Evolutionary conservation across 1,140 invertebrate species (phyloP).

Genomic region (Zaprionus tsacasi): DNA sequence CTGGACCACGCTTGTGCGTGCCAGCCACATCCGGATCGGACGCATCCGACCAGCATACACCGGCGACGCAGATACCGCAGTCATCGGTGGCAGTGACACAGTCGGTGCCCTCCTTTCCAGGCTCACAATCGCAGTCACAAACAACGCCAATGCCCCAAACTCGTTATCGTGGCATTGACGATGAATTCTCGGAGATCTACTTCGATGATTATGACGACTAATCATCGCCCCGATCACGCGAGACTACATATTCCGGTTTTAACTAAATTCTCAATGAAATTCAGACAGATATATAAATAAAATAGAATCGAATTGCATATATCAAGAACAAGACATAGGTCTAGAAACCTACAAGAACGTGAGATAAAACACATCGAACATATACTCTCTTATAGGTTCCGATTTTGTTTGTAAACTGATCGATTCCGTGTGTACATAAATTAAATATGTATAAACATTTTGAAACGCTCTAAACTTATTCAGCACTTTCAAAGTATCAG

Average conservation of each 20-base stretch:
- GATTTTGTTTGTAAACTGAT: too few relatives aligned
- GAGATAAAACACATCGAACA: too few relatives aligned
- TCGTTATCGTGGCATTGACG: slow-evolving; percentile 42
- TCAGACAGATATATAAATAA: not conserved
- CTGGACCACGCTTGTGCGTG: slow-evolving; percentile 47
- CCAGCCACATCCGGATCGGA: slow-evolving; percentile 8
- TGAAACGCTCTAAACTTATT: too few relatives aligned
- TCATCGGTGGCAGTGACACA: not conserved
- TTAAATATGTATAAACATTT: too few relatives aligned
- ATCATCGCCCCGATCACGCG: not conserved
- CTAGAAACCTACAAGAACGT: too few relatives aligned
- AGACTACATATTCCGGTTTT: not conserved
- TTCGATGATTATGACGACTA: slow-evolving; percentile 39
- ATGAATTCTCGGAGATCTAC: slow-evolving; percentile 63
- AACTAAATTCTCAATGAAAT: not conserved
- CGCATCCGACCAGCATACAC: not conserved
- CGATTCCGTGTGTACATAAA: too few relatives aligned
- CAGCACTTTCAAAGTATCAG: too few relatives aligned
- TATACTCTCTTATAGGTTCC: too few relatives aligned
- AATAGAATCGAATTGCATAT: not conserved
- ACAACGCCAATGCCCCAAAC: not conserved
- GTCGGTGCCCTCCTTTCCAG: not conserved
- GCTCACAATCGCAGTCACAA: not conserved
- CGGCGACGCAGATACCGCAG: not conserved
- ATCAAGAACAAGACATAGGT: too few relatives aligned